Percentiles rank a stretch among this genome's conserved stretches.
phyloP scores from a whole-genome alignment of 2,113 vertebrate genomes.

The Heterotis niloticus region DNA sequence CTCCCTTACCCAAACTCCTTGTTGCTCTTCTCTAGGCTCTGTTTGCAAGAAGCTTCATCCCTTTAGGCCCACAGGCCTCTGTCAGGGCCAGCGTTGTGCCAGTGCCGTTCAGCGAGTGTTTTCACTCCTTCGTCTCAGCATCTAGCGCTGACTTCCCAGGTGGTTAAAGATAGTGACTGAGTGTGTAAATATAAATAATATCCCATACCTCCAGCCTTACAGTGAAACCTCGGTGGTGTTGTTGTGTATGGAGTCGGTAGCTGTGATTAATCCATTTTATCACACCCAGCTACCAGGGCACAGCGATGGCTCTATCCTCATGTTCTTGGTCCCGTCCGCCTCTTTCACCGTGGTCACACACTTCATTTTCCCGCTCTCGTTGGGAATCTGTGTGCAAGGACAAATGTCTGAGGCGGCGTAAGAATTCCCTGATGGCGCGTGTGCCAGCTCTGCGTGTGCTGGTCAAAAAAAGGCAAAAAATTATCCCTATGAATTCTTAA shows the following conservation, averaged over 20 bases:
- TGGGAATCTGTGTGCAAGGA: not conserved
- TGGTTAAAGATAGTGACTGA: no score
- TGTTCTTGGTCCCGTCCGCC: not conserved
- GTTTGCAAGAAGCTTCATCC: not conserved
- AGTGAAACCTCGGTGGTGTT: no score
- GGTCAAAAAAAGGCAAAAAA: slow-evolving; percentile 25
- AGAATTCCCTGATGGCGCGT: not conserved
- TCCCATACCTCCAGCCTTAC: no score
- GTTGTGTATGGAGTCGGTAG: no score
- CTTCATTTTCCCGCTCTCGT: not conserved
- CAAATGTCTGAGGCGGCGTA: not conserved
- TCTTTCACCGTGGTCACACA: not conserved
- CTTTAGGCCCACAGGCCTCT: not conserved
- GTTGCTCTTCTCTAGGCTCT: not conserved
- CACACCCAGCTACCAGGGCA: no score
- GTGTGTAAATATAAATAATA: no score
- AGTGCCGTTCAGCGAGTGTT: not conserved
- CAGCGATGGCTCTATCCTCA: no score
- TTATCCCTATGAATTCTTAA: slow-evolving; percentile 37
- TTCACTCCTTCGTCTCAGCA: not conserved
- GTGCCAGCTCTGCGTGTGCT: not conserved
- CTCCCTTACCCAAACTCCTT: not conserved
- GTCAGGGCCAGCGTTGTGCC: not conserved
- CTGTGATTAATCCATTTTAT: not conserved
- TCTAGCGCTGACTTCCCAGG: not conserved